Evolutionary conservation across 2,113 vertebrate species (phyloP).

Genomic region (Pogonocichla stellata): DNA sequence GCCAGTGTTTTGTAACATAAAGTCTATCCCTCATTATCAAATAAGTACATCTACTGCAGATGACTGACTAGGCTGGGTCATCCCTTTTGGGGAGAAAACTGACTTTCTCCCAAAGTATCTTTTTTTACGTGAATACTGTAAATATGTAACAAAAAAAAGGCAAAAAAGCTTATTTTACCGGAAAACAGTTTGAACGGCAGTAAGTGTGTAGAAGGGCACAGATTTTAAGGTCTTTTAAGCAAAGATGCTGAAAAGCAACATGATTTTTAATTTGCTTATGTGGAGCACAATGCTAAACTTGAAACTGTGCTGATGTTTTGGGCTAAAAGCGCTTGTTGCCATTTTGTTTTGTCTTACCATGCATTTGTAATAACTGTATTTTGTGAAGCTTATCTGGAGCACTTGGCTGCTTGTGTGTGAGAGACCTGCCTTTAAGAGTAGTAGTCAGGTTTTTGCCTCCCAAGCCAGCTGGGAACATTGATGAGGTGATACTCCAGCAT

Average conservation of each 20-base stretch:
- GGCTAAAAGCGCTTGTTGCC: background rate
- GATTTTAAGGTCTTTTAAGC: background rate
- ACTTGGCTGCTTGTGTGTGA: background rate
- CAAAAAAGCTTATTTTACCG: background rate
- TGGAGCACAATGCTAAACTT: accelerated
- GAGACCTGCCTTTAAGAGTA: background rate
- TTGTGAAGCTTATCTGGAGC: background rate
- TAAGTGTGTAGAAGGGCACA: background rate
- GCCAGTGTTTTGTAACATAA: background rate
- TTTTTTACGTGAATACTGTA: accelerated
- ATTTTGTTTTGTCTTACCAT: background rate
- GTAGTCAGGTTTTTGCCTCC: background rate
- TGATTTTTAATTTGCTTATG: background rate
- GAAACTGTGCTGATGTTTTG: background rate
- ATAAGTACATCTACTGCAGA: background rate
- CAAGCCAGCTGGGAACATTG: conserved; percentile 33
- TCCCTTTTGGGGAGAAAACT: background rate
- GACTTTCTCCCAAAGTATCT: background rate
- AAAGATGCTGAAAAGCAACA: background rate
- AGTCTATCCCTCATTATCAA: background rate
- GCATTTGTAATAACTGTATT: background rate
- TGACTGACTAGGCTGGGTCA: background rate
- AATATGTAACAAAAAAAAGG: too few species aligned
- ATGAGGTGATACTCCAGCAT: conserved; percentile 45
- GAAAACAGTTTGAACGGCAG: background rate